Percentiles rank a stretch among this genome's conserved stretches.
Conservation (phyloP, 1,140 invertebrate genomes). For the Brachystomella parvula region DNA sequence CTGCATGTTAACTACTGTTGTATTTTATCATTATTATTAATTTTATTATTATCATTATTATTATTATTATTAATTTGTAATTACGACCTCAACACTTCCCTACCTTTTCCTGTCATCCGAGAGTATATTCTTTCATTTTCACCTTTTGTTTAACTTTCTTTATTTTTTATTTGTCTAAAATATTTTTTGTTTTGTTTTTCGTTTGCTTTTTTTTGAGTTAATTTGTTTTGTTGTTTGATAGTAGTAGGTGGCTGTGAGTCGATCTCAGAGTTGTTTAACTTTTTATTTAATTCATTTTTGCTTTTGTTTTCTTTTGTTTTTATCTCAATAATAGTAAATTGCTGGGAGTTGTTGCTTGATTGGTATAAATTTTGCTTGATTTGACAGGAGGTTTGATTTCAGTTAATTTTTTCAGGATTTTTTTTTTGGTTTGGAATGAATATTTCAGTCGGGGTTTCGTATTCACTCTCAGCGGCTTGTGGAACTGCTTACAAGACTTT, state of each 20-base stretch:
- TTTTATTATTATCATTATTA: neutral
- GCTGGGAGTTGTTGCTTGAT: neutral
- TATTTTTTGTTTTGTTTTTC: neutral
- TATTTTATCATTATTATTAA: neutral
- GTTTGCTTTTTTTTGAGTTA: neutral
- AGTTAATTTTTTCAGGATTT: too few relatives aligned
- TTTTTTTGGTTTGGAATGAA: too few relatives aligned
- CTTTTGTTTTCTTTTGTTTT: neutral
- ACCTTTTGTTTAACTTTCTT: neutral
- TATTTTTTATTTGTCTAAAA: neutral
- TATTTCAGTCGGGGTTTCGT: too few relatives aligned
- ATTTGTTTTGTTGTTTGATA: neutral
- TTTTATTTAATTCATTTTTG: neutral
- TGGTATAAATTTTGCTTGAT: neutral
- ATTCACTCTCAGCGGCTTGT: too few relatives aligned
- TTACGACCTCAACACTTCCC: neutral
- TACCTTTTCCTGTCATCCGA: neutral
- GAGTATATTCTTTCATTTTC: neutral
- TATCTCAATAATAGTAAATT: neutral
- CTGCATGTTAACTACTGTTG: neutral
- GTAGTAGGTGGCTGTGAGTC: neutral
- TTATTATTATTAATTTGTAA: neutral
- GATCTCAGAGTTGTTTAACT: slow-evolving; percentile 3
- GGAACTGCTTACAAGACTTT: too few relatives aligned
- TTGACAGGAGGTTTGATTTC: neutral